A percentile compares a stretch with the other conserved stretches of the same genome.
phyloP scores from a whole-genome alignment of 2,113 vertebrate species.

The Perognathus longimembris region DNA sequence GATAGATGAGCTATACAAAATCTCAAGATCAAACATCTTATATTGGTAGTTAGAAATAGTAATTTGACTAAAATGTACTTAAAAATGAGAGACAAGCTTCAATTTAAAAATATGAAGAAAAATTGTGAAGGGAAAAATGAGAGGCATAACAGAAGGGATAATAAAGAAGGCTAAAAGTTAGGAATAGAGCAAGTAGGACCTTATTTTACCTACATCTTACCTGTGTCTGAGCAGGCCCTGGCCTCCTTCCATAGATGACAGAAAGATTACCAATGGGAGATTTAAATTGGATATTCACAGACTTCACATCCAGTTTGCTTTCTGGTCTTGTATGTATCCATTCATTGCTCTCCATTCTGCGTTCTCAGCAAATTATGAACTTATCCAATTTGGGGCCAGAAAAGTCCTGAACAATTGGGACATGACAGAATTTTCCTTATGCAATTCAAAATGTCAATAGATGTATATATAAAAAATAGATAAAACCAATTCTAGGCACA shows the following conservation, averaged over 20 bases:
- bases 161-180: background rate
- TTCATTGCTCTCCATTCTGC: background rate
- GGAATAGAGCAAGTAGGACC: background rate
- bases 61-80: background rate
- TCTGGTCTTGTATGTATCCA: background rate
- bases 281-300: background rate
- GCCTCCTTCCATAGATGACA: background rate
- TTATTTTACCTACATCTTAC: background rate
- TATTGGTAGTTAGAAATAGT: background rate
- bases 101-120: background rate
- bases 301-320: background rate
- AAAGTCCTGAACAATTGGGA: slow-evolving; percentile 22
- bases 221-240: background rate
- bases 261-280: background rate
- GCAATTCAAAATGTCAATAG: background rate
- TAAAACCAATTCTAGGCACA: background rate
- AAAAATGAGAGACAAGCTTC: background rate
- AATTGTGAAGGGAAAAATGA: background rate
- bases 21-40: background rate
- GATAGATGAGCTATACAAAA: background rate
- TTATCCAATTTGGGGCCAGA: background rate
- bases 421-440: background rate
- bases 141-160: too few relatives aligned
- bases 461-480: background rate
- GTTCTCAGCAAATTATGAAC: background rate